phyloP scores from a whole-genome alignment of 2,888 invertebrate species.

The Linnaemya vulpina region DNA sequence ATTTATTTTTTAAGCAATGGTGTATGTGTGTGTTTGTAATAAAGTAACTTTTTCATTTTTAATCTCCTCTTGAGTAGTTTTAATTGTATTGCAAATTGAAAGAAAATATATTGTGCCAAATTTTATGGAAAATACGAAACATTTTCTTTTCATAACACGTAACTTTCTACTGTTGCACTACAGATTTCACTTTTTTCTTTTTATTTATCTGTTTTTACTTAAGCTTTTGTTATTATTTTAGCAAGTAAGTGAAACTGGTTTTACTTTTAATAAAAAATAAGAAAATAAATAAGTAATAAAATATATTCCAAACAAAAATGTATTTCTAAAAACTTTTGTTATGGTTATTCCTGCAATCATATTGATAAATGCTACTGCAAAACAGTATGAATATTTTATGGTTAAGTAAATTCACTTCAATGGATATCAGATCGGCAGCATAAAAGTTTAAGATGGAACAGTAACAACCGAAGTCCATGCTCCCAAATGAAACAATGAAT shows the following conservation, averaged over 20 bases:
- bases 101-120: slow-evolving; percentile 26
- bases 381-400: not conserved
- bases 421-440: no score
- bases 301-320: not conserved
- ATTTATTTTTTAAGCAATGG: not conserved
- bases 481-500: no score
- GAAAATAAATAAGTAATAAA: not conserved
- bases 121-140: not conserved
- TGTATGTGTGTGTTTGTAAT: not conserved
- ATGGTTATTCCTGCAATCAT: not conserved
- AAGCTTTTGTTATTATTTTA: not conserved
- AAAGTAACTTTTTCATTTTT: not conserved
- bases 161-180: not conserved
- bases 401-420: not conserved
- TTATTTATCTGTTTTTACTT: not conserved
- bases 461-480: no score
- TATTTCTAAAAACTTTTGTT: not conserved
- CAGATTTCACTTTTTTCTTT: not conserved
- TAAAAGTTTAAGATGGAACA: no score
- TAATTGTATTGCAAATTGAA: slow-evolving; percentile 21
- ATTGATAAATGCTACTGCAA: not conserved
- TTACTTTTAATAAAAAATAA: slow-evolving; percentile 5
- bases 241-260: not conserved
- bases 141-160: not conserved
- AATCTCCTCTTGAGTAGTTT: not conserved